A percentile compares a stretch with the other conserved stretches of the same genome.
These are phyloP conservation scores for Pseudochromis fuscus DNA, from an alignment of 2,797 vertebrate genomes.

Conservation along the genomic window DNA sequence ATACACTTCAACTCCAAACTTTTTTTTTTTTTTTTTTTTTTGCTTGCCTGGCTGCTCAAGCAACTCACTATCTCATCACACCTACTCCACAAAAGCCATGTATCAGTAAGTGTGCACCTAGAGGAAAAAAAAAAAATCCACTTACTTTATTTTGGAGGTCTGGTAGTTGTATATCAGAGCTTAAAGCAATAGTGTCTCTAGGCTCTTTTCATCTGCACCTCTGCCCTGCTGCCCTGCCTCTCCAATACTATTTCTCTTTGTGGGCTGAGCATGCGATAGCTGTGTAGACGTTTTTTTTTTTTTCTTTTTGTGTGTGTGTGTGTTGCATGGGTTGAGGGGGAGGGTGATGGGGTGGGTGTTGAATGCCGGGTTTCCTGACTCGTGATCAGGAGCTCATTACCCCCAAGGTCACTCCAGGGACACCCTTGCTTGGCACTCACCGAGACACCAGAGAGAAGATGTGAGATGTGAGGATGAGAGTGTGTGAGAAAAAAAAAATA, in stretches of 20 bases:
- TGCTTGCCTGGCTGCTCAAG: constrained; percentile 34
- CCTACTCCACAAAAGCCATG: constrained; percentile 9
- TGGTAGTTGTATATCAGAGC: constrained; percentile 76
- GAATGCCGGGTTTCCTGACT: constrained; percentile 83
- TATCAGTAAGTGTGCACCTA: constrained; percentile 29
- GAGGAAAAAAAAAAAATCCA: constrained; percentile 49
- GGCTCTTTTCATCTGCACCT: constrained; percentile 79
- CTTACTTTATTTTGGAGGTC: constrained; percentile 84
- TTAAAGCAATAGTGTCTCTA: constrained; percentile 75
- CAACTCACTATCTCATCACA: constrained; percentile 30
- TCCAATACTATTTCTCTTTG: constrained; percentile 78
- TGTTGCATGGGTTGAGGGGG: constrained; percentile 64
- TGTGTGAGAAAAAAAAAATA: constrained; percentile 32
- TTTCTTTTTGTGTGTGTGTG: constrained; percentile 41
- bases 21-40: constrained; percentile 33
- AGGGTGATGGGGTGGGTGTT: constrained; percentile 69
- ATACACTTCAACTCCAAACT: constrained; percentile 27
- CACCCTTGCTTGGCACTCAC: constrained; percentile 70
- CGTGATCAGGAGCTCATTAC: constrained; percentile 87
- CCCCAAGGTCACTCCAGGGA: constrained; percentile 87
- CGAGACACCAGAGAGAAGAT: constrained; percentile 64
- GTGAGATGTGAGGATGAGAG: constrained; percentile 58
- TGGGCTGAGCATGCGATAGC: constrained; percentile 80
- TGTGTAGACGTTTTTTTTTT: constrained; percentile 66
- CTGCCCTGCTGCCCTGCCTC: constrained; percentile 73